These are phyloP conservation scores for Neria commutata DNA, from an alignment of 2,888 invertebrate genomes.

Conservation along the genomic window DNA sequence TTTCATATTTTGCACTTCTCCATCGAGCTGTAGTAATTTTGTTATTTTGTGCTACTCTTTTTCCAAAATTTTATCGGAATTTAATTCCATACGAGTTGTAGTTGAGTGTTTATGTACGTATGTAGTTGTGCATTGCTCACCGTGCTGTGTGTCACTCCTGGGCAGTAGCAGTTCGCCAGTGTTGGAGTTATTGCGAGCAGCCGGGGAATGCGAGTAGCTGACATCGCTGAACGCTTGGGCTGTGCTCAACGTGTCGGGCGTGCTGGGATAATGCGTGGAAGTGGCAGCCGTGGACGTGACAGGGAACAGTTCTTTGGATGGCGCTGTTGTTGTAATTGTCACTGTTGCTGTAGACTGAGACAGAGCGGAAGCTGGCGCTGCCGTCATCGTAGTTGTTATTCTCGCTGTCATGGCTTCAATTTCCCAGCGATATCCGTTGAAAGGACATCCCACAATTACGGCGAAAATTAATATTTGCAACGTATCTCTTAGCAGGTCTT, in stretches of 20 bases:
- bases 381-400: conserved; percentile 7
- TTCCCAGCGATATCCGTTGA: conserved; percentile 34
- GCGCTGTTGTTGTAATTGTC: conserved; percentile 4
- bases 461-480: conserved; percentile 43
- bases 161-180: too few relatives aligned
- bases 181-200: too few relatives aligned
- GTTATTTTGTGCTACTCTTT: too few relatives aligned
- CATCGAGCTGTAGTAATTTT: too few relatives aligned
- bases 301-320: background rate
- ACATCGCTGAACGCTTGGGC: too few relatives aligned
- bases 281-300: background rate
- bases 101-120: too few relatives aligned
- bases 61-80: too few relatives aligned
- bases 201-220: too few relatives aligned
- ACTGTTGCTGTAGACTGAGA: background rate
- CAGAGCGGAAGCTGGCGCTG: background rate
- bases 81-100: too few relatives aligned
- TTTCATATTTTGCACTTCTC: too few relatives aligned
- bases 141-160: too few relatives aligned
- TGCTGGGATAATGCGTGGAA: background rate
- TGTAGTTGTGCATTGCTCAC: too few relatives aligned
- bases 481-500: conserved; percentile 41
- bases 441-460: conserved; percentile 39
- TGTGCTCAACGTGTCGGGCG: background rate
- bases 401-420: conserved; percentile 30